Evolutionary conservation across 2,113 vertebrate species (phyloP), one percentile per base, ranked within the genome.

Genomic region (Archilochus colubris): DNA sequence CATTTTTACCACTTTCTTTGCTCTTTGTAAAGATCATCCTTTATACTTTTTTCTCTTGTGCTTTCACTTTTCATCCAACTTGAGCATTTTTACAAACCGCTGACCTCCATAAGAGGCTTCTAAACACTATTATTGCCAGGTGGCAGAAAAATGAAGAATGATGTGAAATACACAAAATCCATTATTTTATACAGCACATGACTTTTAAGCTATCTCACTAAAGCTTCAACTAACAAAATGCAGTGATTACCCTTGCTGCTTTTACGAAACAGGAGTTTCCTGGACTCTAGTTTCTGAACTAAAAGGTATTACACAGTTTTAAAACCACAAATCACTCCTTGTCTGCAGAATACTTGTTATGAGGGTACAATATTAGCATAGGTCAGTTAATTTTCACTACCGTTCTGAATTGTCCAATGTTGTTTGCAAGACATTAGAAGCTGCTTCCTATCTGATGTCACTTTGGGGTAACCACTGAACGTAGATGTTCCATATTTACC

Each of bases 181-280:
- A 59, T 88, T 84, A 53, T 88, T 92, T 91, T 61, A 57, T 82
- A 79, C 38, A 86, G 51, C 13, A 19, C 5, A 14, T 80, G 55
- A 80, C 79, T 97, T 93, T 83, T 50, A 57, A 88, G 36, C 62
- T 70, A 68, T 72, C 61, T 86, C 64, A 82, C 64, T 53, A 53
- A 25, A 87, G 6, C 48, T 81, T 81, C 84, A 66, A 7, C 28
- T 82, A 72, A 76, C 22, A 80, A 80, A 95, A 87, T 74, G 20
- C 9, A 58, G 15, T 67, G 64, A 77, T 93, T 93, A 48, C 18
- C 16, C 13, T 77, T 66, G 31, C 4, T 89, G 25, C 4, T 75
- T 78, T 88, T 61, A 79, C 24, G 30, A 51, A 87, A 75, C 43
- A 25, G 81, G 55, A 14, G 62, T 63, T 94, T 91, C 48, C 58